Evolutionary conservation across 2,113 vertebrate genomes (phyloP).

Genomic region (Serilophus lunatus): DNA sequence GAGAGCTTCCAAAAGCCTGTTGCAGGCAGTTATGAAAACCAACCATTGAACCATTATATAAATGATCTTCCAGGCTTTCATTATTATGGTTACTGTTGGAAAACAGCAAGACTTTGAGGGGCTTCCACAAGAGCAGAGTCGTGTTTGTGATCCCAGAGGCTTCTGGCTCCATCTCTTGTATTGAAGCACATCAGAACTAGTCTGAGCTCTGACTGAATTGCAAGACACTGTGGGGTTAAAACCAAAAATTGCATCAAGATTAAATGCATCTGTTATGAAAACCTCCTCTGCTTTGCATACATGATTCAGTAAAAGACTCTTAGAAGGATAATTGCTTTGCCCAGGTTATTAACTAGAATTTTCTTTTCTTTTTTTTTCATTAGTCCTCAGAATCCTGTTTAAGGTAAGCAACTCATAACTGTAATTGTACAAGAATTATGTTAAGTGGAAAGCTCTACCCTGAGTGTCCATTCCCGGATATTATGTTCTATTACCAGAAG

Average conservation of each 20-base stretch:
- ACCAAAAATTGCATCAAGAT: background rate
- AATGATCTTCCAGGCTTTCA: background rate
- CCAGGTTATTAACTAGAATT: constrained; percentile 39
- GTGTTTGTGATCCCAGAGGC: background rate
- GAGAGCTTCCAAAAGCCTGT: background rate
- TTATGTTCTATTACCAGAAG: background rate
- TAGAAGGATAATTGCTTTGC: constrained; percentile 28
- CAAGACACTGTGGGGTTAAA: constrained; percentile 10
- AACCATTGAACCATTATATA: background rate
- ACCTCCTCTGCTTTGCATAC: constrained; percentile 32
- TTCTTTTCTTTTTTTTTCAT: background rate
- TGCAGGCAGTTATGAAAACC: background rate
- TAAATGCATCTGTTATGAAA: constrained; percentile 52
- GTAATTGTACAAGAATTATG: background rate
- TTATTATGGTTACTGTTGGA: background rate
- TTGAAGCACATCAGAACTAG: background rate
- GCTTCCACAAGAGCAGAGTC: background rate
- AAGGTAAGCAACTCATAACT: constrained; percentile 22
- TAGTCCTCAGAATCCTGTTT: background rate
- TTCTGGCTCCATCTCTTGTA: background rate
- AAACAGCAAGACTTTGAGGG: background rate
- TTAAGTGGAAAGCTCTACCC: background rate
- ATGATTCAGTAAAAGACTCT: constrained; percentile 32
- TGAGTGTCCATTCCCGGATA: background rate
- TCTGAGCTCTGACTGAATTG: background rate